Base-by-base conservation (phyloP, 2,888 invertebrate genomes). In the Idaea dimidiata region DNA sequence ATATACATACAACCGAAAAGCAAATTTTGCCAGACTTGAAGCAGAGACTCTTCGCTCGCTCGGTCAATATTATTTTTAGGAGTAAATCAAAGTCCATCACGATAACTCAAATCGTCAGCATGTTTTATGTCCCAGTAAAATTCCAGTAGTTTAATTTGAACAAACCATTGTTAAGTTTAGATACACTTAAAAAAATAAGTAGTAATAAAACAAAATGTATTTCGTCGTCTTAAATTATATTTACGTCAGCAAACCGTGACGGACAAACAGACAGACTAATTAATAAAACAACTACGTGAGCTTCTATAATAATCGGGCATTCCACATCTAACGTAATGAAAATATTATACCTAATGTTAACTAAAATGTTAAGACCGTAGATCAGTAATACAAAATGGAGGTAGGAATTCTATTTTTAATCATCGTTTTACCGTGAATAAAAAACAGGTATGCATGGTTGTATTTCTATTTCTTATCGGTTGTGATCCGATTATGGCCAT, bases 191-290 rank as follows among this genome's bases (percentile, higher is more conserved):
- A 43, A n/a, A 43, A 43, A 43, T 43, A 43, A 43, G 14, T 43
- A 43, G 43, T 43, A 43, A 43, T 43, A 56, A 14, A 17, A 56
- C 56, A 17, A 56, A 56, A 56, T 56, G 33, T 43, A 43, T 58
- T 59, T 59, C 59, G 59, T 57, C 59, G 32, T 43, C 16, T 59
- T 24, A 62, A 54, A 32, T 57, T 24, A 53, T 53, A 62, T 56
- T 18, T 56, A 18, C 56, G 17, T 17, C 59, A 0, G n/a, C 57
- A 24, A 43, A n/a, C 59, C 62, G 59, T 62, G 59, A 59, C 62
- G 54, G 16, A 43, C n/a, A 43, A 54, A 58, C 53, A 59, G 62
- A 59, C 57, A 59, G 53, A 18, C 56, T 59, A 62, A 58, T 58
- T 58, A 58, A 43, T 58, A 43, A 58, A 58, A 58, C 54, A 59